Percentiles rank a stretch among this genome's conserved stretches.
These are phyloP conservation scores for Falco rusticolus DNA, from an alignment of 2,797 vertebrate species.

Conservation along the genomic window DNA sequence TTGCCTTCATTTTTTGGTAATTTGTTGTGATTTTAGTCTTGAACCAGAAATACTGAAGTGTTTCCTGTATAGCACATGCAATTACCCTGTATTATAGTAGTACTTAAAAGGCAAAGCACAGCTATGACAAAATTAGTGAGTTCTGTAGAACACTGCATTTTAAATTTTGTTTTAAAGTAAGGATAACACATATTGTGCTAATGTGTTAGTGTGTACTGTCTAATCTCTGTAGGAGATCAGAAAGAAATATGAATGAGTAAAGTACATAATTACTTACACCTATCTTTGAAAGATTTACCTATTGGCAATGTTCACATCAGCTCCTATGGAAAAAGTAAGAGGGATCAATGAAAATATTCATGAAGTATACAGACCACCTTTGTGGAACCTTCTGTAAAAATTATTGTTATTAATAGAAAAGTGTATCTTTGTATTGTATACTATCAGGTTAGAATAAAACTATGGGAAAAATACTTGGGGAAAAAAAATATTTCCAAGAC, in stretches of 20 bases:
- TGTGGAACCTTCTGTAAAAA: background rate
- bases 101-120: background rate
- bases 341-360: background rate
- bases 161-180: background rate
- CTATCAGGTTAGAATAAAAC: background rate
- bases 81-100: background rate
- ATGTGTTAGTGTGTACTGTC: background rate
- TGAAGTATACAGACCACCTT: background rate
- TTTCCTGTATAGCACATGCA: background rate
- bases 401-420: background rate
- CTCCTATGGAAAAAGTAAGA: background rate
- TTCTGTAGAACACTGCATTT: background rate
- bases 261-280: background rate
- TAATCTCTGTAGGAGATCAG: background rate
- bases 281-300: background rate
- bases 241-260: background rate
- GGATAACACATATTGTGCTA: background rate
- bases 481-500: background rate
- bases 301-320: background rate
- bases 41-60: background rate
- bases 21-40: background rate
- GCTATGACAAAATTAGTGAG: background rate
- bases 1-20: background rate
- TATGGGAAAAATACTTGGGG: background rate
- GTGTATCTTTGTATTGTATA: background rate